Conservation (phyloP, 2,113 vertebrate genomes). For the Proteles cristata region DNA sequence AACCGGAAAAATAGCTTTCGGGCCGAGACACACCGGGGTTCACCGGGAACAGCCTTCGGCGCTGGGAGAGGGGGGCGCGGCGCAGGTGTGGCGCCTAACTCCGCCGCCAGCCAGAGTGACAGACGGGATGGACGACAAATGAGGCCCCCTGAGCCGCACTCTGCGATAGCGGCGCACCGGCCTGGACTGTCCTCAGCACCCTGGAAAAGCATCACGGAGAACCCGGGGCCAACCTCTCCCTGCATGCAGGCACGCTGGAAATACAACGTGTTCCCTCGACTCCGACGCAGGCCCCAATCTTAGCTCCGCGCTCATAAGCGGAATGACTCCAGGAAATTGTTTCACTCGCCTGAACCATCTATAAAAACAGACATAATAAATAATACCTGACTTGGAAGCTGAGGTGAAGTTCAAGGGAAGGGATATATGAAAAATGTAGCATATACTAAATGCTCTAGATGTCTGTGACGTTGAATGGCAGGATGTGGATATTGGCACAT, state of each 20-base stretch:
- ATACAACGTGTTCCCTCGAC: not conserved
- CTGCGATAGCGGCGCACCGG: not conserved
- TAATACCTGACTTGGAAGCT: not conserved
- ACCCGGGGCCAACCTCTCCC: not conserved
- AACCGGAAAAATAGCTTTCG: not conserved
- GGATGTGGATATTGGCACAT: not conserved
- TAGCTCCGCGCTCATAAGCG: not conserved
- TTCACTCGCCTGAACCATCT: not conserved
- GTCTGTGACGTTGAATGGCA: not conserved
- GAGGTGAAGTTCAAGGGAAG: not conserved
- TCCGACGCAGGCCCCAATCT: not conserved
- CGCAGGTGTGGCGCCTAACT: not conserved
- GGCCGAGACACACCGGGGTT: not conserved
- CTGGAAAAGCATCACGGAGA: not conserved
- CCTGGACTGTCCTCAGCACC: not conserved
- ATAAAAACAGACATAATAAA: not conserved
- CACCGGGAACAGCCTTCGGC: not conserved
- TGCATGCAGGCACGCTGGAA: not conserved
- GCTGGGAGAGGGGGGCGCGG: fast-evolving
- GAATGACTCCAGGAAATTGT: not conserved
- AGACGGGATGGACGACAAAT: not conserved
- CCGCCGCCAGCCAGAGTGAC: not conserved
- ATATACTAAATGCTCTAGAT: not conserved
- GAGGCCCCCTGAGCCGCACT: not conserved
- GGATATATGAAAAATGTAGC: not conserved